Base-by-base conservation (phyloP, 2,113 vertebrate genomes). In the Saguinus imperator region DNA sequence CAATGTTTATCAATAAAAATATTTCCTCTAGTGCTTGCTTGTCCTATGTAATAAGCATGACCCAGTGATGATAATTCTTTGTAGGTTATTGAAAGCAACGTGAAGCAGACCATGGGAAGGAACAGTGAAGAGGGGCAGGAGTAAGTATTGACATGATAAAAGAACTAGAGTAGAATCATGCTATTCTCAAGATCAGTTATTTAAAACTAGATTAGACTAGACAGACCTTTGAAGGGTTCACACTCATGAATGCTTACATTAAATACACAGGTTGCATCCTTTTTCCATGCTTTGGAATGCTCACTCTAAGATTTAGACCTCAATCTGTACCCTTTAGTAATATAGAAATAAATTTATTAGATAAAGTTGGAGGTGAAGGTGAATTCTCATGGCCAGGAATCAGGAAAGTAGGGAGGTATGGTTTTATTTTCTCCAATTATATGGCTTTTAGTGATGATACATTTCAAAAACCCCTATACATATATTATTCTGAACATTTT, bases 51-150 rank as follows among this genome's bases (percentile, higher is more conserved):
- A 25, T 81, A 45, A 68, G 11, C 2, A 0, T 81, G 86, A 87
- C 25, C 3, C n/a, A 6, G 20, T 17, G 32, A 6, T 40, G 61
- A 14, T n/a, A 4, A 8, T 35, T 68, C 29, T 88, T 94, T 96
- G 2, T 50, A 99, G 99, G 96, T 98, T 72, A 43, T 97, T 68
- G 97, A 98, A 96, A 80, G 57, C 52, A 96, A 85, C 23, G 96
- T 98, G 83, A 94, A 52, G 64, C 77, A 43, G 35, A 61, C 96
- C 84, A 91, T 99, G 92, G 61, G 61, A 76, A 98, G 92, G 43
- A 43, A 98, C 37, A 95, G 18, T 35, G 45, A 77, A 48, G 89
- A 96, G 35, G 48, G 84, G 17, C 97, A 83, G 95, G 61, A 52
- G 98, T 99, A 89, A 93, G 37, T 40, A 40, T 40, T 40, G 37